Evolutionary conservation across 2,888 invertebrate genomes (phyloP).

Genomic region (Cetonia aurata): DNA sequence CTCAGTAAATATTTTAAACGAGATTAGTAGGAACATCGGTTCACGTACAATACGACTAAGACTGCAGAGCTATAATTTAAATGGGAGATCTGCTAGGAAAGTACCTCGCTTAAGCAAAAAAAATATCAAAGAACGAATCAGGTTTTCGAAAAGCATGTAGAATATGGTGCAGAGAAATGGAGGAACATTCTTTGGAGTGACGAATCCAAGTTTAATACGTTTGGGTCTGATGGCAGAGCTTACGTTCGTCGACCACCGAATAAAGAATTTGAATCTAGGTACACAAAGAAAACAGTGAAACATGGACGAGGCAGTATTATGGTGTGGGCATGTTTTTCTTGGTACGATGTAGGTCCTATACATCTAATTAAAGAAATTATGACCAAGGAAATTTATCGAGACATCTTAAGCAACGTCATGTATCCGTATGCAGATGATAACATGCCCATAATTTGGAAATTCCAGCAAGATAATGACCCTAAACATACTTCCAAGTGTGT

Average conservation of each 20-base stretch:
- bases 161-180: constrained; percentile 21
- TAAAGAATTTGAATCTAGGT: too few relatives aligned
- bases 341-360: too few relatives aligned
- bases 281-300: too few relatives aligned
- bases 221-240: constrained; percentile 19
- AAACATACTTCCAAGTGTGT: background rate
- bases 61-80: constrained; percentile 6
- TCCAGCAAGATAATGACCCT: too few relatives aligned
- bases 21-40: constrained; percentile 9
- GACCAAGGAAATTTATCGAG: too few relatives aligned
- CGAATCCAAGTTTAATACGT: constrained; percentile 28
- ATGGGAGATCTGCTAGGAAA: constrained; percentile 1
- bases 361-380: too few relatives aligned
- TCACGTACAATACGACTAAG: constrained; percentile 17
- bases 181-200: constrained; percentile 37
- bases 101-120: constrained; percentile 11
- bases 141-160: constrained; percentile 22
- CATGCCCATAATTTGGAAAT: too few relatives aligned
- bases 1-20: constrained; percentile 11
- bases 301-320: too few relatives aligned
- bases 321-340: too few relatives aligned
- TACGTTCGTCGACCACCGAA: too few relatives aligned
- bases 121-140: constrained; percentile 2
- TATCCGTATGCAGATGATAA: too few relatives aligned
- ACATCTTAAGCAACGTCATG: too few relatives aligned